Conservation (phyloP, 2,797 vertebrate species). For the Pseudochaenichthys georgianus region DNA sequence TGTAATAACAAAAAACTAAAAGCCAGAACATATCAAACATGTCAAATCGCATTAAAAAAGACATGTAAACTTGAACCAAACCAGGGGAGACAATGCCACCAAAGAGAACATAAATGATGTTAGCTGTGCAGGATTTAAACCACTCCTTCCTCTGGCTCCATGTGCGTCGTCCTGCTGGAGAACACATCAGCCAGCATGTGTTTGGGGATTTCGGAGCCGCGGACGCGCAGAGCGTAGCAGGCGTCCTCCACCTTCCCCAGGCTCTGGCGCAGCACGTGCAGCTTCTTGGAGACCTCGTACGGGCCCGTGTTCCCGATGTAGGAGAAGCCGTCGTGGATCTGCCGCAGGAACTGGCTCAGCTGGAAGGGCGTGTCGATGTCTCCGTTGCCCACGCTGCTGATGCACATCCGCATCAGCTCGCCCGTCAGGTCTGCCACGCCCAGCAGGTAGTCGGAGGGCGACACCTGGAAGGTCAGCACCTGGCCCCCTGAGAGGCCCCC, state of each 20-base stretch:
- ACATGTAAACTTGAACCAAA: slow-evolving; percentile 27
- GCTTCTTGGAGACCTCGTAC: slow-evolving; percentile 98
- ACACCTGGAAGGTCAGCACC: slow-evolving; percentile 92
- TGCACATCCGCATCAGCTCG: slow-evolving; percentile 98
- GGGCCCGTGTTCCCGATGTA: slow-evolving; percentile 98
- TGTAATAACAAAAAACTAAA: slow-evolving; percentile 31
- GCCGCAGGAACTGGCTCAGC: slow-evolving; percentile 94
- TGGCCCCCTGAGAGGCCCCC: slow-evolving; percentile 52
- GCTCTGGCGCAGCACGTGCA: slow-evolving; percentile 95
- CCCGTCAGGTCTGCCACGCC: slow-evolving; percentile 97
- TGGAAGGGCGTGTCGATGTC: slow-evolving; percentile 99
- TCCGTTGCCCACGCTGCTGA: slow-evolving; percentile 96
- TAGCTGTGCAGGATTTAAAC: slow-evolving; percentile 72
- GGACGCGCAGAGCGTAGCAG: slow-evolving; percentile 93
- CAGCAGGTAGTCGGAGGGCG: slow-evolving; percentile 94
- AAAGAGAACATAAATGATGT: not conserved
- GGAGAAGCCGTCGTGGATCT: slow-evolving; percentile 97
- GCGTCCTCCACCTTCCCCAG: slow-evolving; percentile 98
- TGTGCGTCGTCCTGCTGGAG: slow-evolving; percentile 88
- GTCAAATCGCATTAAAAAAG: slow-evolving; percentile 45
- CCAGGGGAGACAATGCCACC: slow-evolving; percentile 12
- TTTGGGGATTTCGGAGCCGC: slow-evolving; percentile 97
- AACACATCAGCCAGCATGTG: slow-evolving; percentile 98
- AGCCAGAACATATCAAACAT: slow-evolving; percentile 22
- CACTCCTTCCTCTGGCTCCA: slow-evolving; percentile 92